Base-by-base conservation (phyloP, 2,797 vertebrate genomes). In the Macrochelys suwanniensis region DNA sequence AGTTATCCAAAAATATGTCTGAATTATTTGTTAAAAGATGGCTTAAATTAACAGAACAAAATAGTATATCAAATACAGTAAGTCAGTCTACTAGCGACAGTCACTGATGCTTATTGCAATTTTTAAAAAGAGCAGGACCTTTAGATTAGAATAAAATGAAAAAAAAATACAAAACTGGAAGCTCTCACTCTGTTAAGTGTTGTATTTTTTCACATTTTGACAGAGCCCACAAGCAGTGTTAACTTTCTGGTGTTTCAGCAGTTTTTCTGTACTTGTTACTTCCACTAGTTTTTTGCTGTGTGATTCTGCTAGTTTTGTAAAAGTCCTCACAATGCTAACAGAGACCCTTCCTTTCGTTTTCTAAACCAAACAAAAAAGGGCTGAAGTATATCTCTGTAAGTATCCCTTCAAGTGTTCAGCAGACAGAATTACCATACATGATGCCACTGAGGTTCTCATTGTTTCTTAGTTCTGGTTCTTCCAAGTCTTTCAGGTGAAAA, bases 341-440 rank as follows among this genome's bases (percentile, higher is more conserved):
- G 97, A 98, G 97, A 97, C 97, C 95, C 97, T 98, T 98, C 95
- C 97, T 98, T 98, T 98, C 97, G 97, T 98, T 98, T 97, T 97
- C 97, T 97, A 98, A 98, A 98, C 91, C 88, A 96, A 98, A 96
- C 94, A 31, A 94, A 95, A 98, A 98, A 98, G 98, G 98, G 98
- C 98, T 98, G 98, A 97, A 98, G 97, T 85, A 87, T 94, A 95
- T 97, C 97, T 98, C 97, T 98, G 97, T 97, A 90, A 97, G 97
- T 95, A 98, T 97, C 77, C 7, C 90, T 94, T 90, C 61, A 96
- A 95, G 79, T 92, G 95, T 97, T 98, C 96, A 97, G 97, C 93
- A 97, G 98, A 97, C 97, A 97, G 95, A 97, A 97, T 98, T 98
- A 98, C 97, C 96, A 96, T 78, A 98, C 96, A 97, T 96, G 96